A percentile compares a stretch with the other conserved stretches of the same genome.
These are phyloP conservation scores for Eulemur coronatus DNA, from an alignment of 2,797 vertebrate species.

Conservation along the genomic window DNA sequence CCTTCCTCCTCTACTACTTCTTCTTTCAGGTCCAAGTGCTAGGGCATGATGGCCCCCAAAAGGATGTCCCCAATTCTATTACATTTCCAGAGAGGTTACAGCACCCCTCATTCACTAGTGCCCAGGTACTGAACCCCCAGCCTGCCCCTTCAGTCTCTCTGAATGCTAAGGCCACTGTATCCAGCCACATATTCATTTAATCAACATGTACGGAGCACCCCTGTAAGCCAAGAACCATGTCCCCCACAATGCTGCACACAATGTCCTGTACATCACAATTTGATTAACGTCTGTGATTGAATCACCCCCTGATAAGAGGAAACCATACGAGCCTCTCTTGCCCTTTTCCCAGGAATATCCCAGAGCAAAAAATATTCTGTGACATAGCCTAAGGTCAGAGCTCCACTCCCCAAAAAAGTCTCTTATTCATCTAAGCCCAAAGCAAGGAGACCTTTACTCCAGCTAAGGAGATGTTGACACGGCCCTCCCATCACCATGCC, in stretches of 20 bases:
- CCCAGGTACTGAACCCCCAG: neutral
- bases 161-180: neutral
- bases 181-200: neutral
- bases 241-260: neutral
- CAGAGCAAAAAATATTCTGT: neutral
- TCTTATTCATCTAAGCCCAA: slow-evolving; percentile 34
- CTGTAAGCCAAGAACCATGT: neutral
- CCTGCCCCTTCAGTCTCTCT: neutral
- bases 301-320: neutral
- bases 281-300: neutral
- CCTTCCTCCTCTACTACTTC: neutral
- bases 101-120: neutral
- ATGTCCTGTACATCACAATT: neutral
- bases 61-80: neutral
- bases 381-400: neutral
- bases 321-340: slow-evolving; percentile 1
- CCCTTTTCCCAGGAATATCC: slow-evolving; percentile 8
- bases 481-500: neutral
- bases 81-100: neutral
- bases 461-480: neutral
- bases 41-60: neutral
- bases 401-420: neutral
- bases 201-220: neutral
- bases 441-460: slow-evolving; percentile 1
- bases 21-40: neutral